Evolutionary conservation across 2,113 vertebrate genomes (phyloP).

Genomic region (Melanostigma gelatinosum): DNA sequence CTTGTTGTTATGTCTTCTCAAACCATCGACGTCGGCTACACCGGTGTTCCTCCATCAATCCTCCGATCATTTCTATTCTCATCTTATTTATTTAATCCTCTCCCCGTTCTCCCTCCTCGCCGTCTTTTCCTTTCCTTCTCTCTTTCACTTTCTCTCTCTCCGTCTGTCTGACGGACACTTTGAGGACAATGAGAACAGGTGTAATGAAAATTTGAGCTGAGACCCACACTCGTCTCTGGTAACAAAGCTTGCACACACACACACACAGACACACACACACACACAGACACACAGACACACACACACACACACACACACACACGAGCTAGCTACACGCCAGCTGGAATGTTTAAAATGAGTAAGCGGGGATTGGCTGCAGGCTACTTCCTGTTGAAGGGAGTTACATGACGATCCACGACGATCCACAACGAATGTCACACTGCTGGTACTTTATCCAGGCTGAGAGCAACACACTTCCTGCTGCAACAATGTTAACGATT

Average conservation of each 20-base stretch:
- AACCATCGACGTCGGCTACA: no score
- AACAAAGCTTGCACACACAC: not conserved
- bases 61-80: no score
- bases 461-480: not conserved
- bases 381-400: not conserved
- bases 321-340: no score
- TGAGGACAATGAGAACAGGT: conserved; percentile 12
- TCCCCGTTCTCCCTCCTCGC: no score
- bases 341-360: not conserved
- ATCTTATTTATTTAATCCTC: no score
- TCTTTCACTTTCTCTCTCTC: not conserved
- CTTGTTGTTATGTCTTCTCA: no score
- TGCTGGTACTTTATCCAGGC: not conserved
- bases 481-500: not conserved
- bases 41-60: no score
- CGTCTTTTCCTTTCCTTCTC: not conserved
- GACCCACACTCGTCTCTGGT: not conserved
- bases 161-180: not conserved
- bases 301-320: no score
- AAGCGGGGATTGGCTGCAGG: not conserved
- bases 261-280: not conserved
- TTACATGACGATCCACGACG: no score
- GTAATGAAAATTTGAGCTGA: not conserved
- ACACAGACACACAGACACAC: not conserved
- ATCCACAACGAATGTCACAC: no score